These are phyloP conservation scores for Thymelicus acteon DNA, from an alignment of 2,888 invertebrate genomes.

Conservation along the genomic window DNA sequence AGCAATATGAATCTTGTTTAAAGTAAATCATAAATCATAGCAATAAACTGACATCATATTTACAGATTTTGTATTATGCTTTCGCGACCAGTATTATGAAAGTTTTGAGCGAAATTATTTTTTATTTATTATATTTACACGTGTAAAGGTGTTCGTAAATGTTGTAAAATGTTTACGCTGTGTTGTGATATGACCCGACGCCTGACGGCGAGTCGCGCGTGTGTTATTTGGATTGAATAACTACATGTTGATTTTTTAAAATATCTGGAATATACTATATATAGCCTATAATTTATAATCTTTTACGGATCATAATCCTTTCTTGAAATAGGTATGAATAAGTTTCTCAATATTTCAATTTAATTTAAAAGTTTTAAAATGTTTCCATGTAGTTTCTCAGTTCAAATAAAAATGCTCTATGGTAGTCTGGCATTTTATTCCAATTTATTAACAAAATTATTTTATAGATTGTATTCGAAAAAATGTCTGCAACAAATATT, in stretches of 20 bases:
- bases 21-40: conserved; percentile 53
- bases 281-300: not conserved
- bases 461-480: conserved; percentile 40
- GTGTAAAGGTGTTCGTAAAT: conserved; percentile 23
- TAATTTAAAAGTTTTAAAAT: not conserved
- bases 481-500: conserved; percentile 24
- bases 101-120: conserved; percentile 48
- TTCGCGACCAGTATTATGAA: conserved; percentile 60
- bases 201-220: not conserved
- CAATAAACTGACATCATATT: conserved; percentile 61
- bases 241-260: not conserved
- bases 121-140: conserved; percentile 38
- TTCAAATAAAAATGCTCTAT: conserved; percentile 15
- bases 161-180: conserved; percentile 36
- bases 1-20: conserved; percentile 59
- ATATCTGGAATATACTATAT: no score
- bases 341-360: not conserved
- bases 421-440: conserved; percentile 57
- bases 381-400: conserved; percentile 3
- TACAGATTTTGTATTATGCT: conserved; percentile 53
- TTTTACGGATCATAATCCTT: not conserved
- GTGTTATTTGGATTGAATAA: conserved; percentile 1
- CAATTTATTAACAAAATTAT: conserved; percentile 58
- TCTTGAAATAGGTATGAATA: not conserved
- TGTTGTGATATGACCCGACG: conserved; percentile 45